Conservation (phyloP, 2,888 invertebrate species). For the Heliconius cydno region DNA sequence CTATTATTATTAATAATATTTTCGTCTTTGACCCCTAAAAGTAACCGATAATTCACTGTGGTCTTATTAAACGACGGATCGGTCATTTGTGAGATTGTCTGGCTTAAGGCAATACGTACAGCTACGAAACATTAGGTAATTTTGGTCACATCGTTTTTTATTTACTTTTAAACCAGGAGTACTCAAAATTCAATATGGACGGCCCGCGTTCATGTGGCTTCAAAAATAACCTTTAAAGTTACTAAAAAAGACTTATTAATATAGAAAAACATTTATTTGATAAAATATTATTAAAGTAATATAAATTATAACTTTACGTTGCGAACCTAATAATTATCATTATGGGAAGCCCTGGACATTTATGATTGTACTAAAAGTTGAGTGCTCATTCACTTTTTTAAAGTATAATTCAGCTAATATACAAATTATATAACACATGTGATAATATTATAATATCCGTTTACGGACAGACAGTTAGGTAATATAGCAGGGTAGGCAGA, state of each 20-base stretch:
- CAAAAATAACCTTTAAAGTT: not conserved
- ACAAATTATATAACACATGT: slow-evolving; percentile 15
- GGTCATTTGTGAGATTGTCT: slow-evolving; percentile 74
- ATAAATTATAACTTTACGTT: too few relatives aligned
- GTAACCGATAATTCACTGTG: slow-evolving; percentile 69
- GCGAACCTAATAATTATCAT: not conserved
- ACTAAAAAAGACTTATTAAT: too few relatives aligned
- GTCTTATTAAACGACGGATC: slow-evolving; percentile 60
- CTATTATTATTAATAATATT: not conserved
- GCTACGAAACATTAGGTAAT: slow-evolving; percentile 67
- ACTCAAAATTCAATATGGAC: not conserved
- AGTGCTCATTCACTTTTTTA: slow-evolving; percentile 23
- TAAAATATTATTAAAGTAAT: not conserved
- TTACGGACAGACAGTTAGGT: not conserved
- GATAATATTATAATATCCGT: not conserved
- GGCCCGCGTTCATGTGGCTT: not conserved
- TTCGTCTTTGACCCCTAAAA: slow-evolving; percentile 45
- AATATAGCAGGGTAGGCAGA: not conserved
- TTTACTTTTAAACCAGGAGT: slow-evolving; percentile 32
- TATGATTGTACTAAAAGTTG: slow-evolving; percentile 58
- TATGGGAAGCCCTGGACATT: slow-evolving; percentile 41
- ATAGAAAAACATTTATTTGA: not conserved
- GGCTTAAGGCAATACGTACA: slow-evolving; percentile 64
- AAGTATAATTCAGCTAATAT: slow-evolving; percentile 26
- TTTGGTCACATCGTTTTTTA: slow-evolving; percentile 64